These are phyloP conservation scores for Zygaena filipendulae DNA, from an alignment of 2,888 invertebrate species.

Conservation along the genomic window DNA sequence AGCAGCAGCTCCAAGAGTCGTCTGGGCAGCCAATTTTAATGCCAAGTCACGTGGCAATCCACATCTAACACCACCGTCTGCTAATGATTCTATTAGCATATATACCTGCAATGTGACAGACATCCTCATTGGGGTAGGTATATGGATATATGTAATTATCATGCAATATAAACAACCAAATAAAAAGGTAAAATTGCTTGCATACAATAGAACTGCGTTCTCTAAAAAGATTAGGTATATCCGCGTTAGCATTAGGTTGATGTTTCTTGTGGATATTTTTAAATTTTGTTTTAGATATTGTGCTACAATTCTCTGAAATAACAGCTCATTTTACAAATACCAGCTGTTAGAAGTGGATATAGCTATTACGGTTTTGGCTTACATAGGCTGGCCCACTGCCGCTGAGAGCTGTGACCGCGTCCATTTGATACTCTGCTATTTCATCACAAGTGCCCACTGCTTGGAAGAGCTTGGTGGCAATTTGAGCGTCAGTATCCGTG, in stretches of 20 bases:
- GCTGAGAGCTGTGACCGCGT: conserved; percentile 92
- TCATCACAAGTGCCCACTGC: conserved; percentile 91
- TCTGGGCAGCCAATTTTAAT: conserved; percentile 88
- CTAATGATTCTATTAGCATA: conserved; percentile 92
- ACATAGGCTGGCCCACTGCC: conserved; percentile 98
- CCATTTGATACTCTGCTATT: conserved; percentile 86
- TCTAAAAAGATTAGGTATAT: too few relatives aligned
- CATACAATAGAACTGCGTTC: too few relatives aligned
- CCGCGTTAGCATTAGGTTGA: too few relatives aligned
- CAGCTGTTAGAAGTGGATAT: too few relatives aligned
- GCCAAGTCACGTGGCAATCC: conserved; percentile 91
- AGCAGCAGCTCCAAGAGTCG: conserved; percentile 89
- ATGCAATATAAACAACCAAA: conserved; percentile 2
- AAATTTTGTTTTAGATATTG: too few relatives aligned
- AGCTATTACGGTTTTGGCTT: too few relatives aligned
- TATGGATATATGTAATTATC: too few relatives aligned
- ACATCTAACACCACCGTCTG: conserved; percentile 96
- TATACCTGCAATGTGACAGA: conserved; percentile 77
- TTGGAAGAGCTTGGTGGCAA: conserved; percentile 75
- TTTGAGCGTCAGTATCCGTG: conserved; percentile 70
- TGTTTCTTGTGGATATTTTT: too few relatives aligned
- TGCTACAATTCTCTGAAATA: too few relatives aligned
- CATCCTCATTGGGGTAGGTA: background rate
- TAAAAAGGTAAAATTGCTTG: too few relatives aligned
- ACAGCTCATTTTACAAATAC: too few relatives aligned